Evolutionary conservation across 2,113 vertebrate species (phyloP).

Genomic region (Pluvialis apricaria): DNA sequence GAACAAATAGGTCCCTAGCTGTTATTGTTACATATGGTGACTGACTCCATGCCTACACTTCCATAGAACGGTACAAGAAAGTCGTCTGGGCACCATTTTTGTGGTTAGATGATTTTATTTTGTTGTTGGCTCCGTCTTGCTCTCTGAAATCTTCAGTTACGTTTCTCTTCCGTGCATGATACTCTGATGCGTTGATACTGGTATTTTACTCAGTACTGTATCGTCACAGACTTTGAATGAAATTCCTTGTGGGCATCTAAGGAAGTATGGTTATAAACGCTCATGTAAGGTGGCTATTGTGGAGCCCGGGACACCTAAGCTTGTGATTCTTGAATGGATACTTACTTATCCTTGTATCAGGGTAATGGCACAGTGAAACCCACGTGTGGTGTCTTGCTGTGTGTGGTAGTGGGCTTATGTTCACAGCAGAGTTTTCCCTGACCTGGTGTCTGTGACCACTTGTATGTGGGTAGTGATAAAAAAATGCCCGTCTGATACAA

Average conservation of each 20-base stretch:
- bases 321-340: fast-evolving
- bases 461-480: neutral
- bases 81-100: too few relatives aligned
- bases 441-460: neutral
- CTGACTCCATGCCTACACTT: fast-evolving
- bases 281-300: neutral
- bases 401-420: fast-evolving
- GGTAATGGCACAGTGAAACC: neutral
- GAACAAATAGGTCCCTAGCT: fast-evolving
- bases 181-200: neutral
- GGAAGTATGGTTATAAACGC: neutral
- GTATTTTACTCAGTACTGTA: neutral
- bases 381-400: fast-evolving
- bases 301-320: fast-evolving
- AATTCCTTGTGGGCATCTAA: neutral
- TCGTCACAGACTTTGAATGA: neutral
- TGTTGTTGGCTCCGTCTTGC: neutral
- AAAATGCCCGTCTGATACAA: fast-evolving
- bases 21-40: fast-evolving
- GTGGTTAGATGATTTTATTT: neutral
- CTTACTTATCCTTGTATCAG: neutral
- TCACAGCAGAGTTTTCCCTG: neutral
- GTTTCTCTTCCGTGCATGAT: fast-evolving
- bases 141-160: neutral
- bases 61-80: too few relatives aligned